Evolutionary conservation across 2,797 vertebrate species (phyloP), one percentile per base, ranked within the genome.

Genomic region (Sebastes cheni): DNA sequence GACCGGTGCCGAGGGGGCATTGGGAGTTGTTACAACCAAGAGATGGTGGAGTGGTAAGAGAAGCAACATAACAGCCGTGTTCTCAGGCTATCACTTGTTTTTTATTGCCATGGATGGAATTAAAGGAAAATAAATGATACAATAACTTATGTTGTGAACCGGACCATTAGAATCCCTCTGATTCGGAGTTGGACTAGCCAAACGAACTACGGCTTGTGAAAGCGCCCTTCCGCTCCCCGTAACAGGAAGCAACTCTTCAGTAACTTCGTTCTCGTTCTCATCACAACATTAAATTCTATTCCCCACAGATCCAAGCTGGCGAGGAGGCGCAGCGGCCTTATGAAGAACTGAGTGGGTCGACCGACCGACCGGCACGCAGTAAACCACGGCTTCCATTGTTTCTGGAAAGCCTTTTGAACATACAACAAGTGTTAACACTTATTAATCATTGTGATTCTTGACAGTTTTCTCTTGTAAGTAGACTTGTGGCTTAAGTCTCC

Each of bases 401-500:
- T 95, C 92, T 91, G 84, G 88, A 92, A 91, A 91, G 88, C 96
- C 95, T 96, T 72, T 94, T 91, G 89, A 95, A 84, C 90, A 92
- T 94, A 96, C 95, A 39, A 39, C 77, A 94, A 97, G 96, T 95
- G 97, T 97, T 96, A 96, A 96, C 95, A 96, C 95, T 96, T 96
- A 95, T 96, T 96, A 95, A 96, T 96, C 95, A 96, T 96, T 96
- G 98, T 99, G 97, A 96, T 96, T 97, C 96, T 97, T 98, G 96
- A 96, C 66, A 27, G 95, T 97, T 97, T 95, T 96, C 95, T 97
- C 97, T 96, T 95, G 95, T 98, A 92, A 96, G 97, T 98, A 96
- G 96, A 96, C 95, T 96, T 96, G 97, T 98, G 97, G 97, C 96
- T 98, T 97, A 95, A 94, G 91, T 95, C 95, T 96, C 91, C 91